phyloP scores from a whole-genome alignment of 1,140 invertebrate genomes.

The Orchesella cincta region DNA sequence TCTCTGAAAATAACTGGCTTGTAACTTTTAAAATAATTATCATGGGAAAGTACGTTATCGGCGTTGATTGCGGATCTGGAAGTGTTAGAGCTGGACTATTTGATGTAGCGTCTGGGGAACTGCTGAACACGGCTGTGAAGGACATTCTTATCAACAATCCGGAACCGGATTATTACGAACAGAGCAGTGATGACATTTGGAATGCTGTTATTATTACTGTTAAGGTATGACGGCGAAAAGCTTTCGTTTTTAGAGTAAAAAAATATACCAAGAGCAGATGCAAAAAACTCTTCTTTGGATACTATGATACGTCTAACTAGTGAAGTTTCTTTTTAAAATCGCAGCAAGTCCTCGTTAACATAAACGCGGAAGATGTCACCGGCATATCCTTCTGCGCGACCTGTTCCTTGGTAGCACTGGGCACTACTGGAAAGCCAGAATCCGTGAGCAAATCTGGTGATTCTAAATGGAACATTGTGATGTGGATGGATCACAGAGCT shows the following conservation, averaged over 20 bases:
- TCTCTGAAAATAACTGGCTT: too few species aligned
- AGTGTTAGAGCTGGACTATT: conserved; percentile 79
- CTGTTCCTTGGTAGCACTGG: conserved; percentile 85
- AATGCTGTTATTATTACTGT: conserved; percentile 67
- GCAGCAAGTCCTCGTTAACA: background rate
- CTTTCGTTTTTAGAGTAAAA: too few species aligned
- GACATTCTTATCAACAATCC: conserved; percentile 77
- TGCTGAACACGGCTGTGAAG: conserved; percentile 66
- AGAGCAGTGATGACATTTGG: conserved; percentile 93
- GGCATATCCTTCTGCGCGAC: conserved; percentile 95
- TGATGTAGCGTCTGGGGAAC: conserved; percentile 66
- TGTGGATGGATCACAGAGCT: conserved; percentile 97
- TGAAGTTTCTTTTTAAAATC: too few species aligned
- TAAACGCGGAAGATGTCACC: conserved; percentile 62
- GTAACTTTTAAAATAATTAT: background rate
- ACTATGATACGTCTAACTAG: too few species aligned
- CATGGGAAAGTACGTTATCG: conserved; percentile 62
- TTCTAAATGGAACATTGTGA: conserved; percentile 78
- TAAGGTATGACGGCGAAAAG: conserved; percentile 68
- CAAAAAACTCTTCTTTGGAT: too few species aligned
- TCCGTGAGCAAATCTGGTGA: conserved; percentile 69
- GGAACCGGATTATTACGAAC: conserved; percentile 78
- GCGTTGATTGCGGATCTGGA: conserved; percentile 90
- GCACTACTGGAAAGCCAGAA: conserved; percentile 69
- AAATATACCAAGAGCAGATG: too few species aligned